Percentiles rank a stretch among this genome's conserved stretches.
Evolutionary conservation across 1,140 invertebrate genomes (phyloP).

Genomic region (Aphelenchoides avenae): DNA sequence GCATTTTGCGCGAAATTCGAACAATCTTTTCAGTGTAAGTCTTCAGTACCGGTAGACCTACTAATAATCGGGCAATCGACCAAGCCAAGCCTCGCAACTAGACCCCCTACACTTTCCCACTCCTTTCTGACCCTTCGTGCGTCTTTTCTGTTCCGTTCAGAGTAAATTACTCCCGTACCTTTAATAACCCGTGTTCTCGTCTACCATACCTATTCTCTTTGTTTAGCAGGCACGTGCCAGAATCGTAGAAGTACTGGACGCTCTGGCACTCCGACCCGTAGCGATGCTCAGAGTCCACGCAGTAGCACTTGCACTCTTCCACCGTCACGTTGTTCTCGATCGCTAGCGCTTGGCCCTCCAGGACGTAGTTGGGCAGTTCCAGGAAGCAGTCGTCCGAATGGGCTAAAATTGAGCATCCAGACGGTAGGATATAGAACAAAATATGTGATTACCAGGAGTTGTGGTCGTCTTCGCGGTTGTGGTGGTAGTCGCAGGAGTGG

Average conservation of each 20-base stretch:
- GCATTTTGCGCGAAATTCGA: conserved; percentile 4
- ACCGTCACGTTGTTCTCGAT: conserved; percentile 51
- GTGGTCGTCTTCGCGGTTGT: conserved; percentile 18
- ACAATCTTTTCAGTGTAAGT: too few relatives aligned
- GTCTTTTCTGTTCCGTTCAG: background rate
- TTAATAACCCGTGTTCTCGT: background rate
- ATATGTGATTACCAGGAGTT: too few relatives aligned
- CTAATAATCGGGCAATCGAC: too few relatives aligned
- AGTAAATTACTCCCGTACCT: background rate
- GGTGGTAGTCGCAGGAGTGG: background rate
- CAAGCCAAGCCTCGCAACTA: too few relatives aligned
- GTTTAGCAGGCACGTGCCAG: conserved; percentile 52
- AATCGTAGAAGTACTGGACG: conserved; percentile 53
- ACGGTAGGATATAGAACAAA: too few relatives aligned
- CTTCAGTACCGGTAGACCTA: too few relatives aligned
- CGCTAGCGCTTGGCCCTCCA: conserved; percentile 53
- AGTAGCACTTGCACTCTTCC: conserved; percentile 54
- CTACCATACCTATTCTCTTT: conserved; percentile 47
- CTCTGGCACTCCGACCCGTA: conserved; percentile 53
- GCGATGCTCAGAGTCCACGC: conserved; percentile 47
- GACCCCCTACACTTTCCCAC: too few relatives aligned
- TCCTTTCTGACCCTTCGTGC: background rate
- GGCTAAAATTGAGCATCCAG: background rate
- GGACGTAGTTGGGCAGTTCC: conserved; percentile 53
- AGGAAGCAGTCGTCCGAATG: conserved; percentile 51